Conservation (phyloP, 2,113 vertebrate species). For the Entomyzon cyanotis region DNA sequence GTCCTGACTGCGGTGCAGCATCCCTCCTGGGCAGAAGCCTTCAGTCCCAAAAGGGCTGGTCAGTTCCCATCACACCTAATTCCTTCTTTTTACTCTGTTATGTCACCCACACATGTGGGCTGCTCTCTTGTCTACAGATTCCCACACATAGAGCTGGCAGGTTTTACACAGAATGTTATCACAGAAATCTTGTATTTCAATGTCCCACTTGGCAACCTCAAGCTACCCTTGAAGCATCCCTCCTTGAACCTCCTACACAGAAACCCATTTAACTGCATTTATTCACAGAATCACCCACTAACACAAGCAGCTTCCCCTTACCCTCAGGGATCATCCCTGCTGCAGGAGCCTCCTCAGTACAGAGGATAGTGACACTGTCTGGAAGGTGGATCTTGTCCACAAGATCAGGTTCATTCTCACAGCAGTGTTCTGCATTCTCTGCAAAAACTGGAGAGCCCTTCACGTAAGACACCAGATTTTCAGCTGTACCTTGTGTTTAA, state of each 20-base stretch:
- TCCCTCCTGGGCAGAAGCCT: background rate
- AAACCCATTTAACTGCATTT: background rate
- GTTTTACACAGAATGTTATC: background rate
- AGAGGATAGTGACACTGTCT: background rate
- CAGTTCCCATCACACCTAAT: background rate
- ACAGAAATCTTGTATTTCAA: background rate
- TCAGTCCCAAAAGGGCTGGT: rapidly evolving
- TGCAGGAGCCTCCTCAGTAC: background rate
- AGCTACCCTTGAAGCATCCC: background rate
- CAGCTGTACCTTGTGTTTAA: background rate
- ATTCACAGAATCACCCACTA: background rate
- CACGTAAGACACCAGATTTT: background rate
- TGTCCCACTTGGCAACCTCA: background rate
- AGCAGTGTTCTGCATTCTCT: background rate
- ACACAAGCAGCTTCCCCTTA: background rate
- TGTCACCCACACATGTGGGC: background rate
- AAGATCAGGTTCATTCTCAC: background rate
- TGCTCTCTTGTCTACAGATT: background rate
- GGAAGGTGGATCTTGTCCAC: background rate
- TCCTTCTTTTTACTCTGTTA: background rate
- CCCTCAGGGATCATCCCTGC: background rate
- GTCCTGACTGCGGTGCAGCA: background rate
- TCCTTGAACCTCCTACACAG: background rate
- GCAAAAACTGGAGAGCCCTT: background rate
- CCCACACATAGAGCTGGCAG: background rate